phyloP scores from a whole-genome alignment of 2,113 vertebrate species.

The Hypocryptadius cinnamomeus region DNA sequence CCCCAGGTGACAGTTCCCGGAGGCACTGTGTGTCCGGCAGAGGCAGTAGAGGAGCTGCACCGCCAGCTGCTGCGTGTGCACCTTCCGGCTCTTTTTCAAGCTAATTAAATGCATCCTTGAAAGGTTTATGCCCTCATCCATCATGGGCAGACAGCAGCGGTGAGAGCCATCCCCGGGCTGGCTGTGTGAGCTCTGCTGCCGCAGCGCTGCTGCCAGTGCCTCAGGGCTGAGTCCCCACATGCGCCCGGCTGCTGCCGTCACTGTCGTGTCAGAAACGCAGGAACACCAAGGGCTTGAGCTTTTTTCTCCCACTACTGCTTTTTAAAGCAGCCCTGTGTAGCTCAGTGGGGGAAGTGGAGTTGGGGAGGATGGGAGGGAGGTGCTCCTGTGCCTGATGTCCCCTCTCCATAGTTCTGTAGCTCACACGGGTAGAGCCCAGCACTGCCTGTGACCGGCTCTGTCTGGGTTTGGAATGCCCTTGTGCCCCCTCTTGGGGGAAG shows the following conservation, averaged over 20 bases:
- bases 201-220: neutral
- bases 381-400: neutral
- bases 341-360: neutral
- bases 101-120: constrained; percentile 7
- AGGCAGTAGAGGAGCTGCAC: neutral
- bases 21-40: neutral
- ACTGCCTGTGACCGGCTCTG: neutral
- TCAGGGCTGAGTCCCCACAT: neutral
- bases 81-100: neutral
- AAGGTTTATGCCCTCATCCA: neutral
- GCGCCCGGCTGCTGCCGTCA: neutral
- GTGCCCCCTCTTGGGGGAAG: neutral
- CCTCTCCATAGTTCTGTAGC: accelerated
- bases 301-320: neutral
- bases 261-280: accelerated
- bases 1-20: neutral
- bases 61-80: accelerated
- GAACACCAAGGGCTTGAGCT: neutral
- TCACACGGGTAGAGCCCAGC: accelerated
- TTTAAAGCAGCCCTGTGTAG: neutral
- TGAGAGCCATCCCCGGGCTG: neutral
- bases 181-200: neutral
- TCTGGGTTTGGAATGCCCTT: neutral
- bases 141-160: neutral
- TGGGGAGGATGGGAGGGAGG: neutral